phyloP scores from a whole-genome alignment of 30 jellyfish, hydroid and myxozoan species.

The Rhopilema esculentum region DNA sequence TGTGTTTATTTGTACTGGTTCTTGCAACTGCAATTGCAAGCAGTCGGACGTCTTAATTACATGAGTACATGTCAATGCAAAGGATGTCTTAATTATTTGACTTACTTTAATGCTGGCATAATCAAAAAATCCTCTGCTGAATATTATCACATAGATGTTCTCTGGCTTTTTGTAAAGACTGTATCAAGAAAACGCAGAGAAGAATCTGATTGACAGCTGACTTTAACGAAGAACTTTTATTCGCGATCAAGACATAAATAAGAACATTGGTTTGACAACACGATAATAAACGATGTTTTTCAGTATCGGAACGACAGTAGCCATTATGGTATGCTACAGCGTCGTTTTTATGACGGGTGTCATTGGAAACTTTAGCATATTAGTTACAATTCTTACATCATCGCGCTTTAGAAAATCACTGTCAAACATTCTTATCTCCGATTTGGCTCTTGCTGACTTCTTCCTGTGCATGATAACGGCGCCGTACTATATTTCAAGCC shows the following conservation, averaged over 20 bases:
- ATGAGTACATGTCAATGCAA: not conserved
- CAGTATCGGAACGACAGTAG: conserved; percentile 1
- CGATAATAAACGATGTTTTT: not conserved
- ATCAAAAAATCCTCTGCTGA: too few species aligned
- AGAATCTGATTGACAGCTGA: not conserved
- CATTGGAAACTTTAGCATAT: conserved; percentile 7
- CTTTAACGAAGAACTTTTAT: too few species aligned
- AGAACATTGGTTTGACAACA: too few species aligned
- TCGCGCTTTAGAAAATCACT: conserved; percentile 32
- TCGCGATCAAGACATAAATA: not conserved
- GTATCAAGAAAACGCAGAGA: not conserved
- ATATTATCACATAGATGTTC: too few species aligned
- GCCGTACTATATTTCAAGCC: conserved; percentile 41
- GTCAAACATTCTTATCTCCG: conserved; percentile 36
- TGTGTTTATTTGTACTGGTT: not conserved
- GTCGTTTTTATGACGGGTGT: conserved; percentile 34
- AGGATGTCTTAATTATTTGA: not conserved
- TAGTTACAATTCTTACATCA: conserved; percentile 31
- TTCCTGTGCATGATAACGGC: conserved; percentile 38
- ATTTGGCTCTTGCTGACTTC: conserved; percentile 52
- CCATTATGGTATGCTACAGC: conserved; percentile 23
- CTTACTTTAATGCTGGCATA: too few species aligned
- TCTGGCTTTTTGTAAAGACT: not conserved
- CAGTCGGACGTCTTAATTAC: not conserved
- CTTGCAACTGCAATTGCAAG: not conserved